phyloP scores from a whole-genome alignment of 2,888 invertebrate species.

The Calephelis perditalis region DNA sequence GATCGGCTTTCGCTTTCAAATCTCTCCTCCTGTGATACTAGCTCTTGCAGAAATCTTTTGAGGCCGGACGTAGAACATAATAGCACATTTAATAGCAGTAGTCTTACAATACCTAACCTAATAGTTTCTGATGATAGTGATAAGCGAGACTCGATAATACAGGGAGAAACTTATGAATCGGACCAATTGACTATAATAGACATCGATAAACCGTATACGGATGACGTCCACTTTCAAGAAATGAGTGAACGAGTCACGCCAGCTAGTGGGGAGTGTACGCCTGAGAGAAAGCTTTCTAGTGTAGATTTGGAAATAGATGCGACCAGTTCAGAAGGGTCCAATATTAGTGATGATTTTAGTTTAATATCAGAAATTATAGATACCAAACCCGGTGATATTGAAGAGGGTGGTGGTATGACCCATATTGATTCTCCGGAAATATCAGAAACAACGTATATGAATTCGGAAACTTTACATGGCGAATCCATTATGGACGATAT shows the following conservation, averaged over 20 bases:
- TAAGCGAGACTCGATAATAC: constrained; percentile 62
- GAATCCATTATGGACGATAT: constrained; percentile 89
- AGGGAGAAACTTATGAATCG: constrained; percentile 76
- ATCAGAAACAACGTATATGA: constrained; percentile 83
- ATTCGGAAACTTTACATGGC: constrained; percentile 85
- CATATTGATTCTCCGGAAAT: constrained; percentile 92
- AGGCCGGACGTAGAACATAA: constrained; percentile 50
- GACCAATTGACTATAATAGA: constrained; percentile 83
- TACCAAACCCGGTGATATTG: constrained; percentile 60
- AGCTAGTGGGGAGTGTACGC: constrained; percentile 60
- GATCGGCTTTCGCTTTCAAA: constrained; percentile 62
- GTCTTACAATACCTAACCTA: constrained; percentile 70
- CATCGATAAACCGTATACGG: constrained; percentile 76
- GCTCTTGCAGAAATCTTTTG: constrained; percentile 67
- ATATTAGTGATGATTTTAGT: constrained; percentile 85
- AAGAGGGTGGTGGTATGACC: constrained; percentile 79
- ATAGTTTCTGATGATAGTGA: constrained; percentile 70
- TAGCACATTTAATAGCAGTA: constrained; percentile 58
- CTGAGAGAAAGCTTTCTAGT: constrained; percentile 61
- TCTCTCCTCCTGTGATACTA: constrained; percentile 67
- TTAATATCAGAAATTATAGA: constrained; percentile 83
- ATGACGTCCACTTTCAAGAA: constrained; percentile 62
- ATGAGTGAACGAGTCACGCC: constrained; percentile 51
- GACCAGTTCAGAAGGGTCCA: constrained; percentile 80
- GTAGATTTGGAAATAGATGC: constrained; percentile 72